Evolutionary conservation across 2,888 invertebrate species (phyloP).

Genomic region (Masnerella sp.): DNA sequence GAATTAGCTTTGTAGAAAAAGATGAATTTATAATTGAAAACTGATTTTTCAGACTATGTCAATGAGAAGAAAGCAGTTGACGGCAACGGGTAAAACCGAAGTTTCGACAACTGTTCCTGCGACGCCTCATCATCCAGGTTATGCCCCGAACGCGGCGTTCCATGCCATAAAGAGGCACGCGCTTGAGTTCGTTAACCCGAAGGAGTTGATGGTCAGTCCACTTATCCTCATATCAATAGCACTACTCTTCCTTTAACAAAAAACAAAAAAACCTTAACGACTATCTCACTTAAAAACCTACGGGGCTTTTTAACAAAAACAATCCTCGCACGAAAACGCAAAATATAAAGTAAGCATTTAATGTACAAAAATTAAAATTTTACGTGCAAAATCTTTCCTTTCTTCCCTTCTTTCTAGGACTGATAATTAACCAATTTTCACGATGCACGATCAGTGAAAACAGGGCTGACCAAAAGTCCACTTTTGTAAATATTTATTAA

Average conservation of each 20-base stretch:
- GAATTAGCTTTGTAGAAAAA: too few relatives aligned
- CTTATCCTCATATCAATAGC: neutral
- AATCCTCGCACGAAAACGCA: conserved; percentile 11
- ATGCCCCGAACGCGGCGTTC: conserved; percentile 96
- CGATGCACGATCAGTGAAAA: conserved; percentile 45
- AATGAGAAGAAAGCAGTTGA: conserved; percentile 73
- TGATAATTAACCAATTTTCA: conserved; percentile 54
- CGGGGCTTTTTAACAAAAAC: conserved; percentile 19
- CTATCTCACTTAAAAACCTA: conserved; percentile 5
- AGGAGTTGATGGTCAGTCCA: conserved; percentile 90
- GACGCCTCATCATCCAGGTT: conserved; percentile 87
- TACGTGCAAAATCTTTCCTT: conserved; percentile 36
- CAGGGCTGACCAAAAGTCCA: conserved; percentile 11
- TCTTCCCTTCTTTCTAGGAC: conserved; percentile 32
- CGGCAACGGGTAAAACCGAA: conserved; percentile 74
- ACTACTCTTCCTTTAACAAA: too few relatives aligned
- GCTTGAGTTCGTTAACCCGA: conserved; percentile 91
- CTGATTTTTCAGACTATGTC: conserved; percentile 69
- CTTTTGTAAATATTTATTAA: neutral
- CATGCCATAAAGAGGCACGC: conserved; percentile 98
- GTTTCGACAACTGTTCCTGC: conserved; percentile 78
- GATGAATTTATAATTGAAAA: too few relatives aligned
- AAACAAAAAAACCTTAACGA: too few relatives aligned
- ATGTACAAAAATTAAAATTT: neutral
- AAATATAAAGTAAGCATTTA: neutral